Base-by-base conservation (phyloP, 2,113 vertebrate genomes). In the Sorex araneus region DNA sequence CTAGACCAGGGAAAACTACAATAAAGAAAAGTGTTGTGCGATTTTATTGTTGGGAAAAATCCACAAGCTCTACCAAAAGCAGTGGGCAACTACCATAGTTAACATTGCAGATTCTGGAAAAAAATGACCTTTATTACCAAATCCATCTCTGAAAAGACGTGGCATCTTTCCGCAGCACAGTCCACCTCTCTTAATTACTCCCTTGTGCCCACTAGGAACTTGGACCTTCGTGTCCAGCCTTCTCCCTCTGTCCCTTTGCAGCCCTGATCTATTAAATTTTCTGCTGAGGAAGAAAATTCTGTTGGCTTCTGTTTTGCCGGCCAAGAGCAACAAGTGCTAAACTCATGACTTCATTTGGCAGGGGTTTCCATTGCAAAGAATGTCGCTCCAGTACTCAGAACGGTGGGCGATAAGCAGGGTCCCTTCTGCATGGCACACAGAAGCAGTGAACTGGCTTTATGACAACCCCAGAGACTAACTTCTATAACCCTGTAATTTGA, bases 131-230 rank as follows among this genome's bases (percentile, higher is more conserved):
- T 95, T 60, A 30, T 45, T 76, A 64, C 34, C 50, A 57, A 70
- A 92, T 92, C 90, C 73, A 89, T 63, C 69, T 73, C 60, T 79
- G 77, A 90, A 96, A 94, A 67, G 63, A 89, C 89, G 85, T 74
- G 18, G 18, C 34, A 40, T 18, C 27, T 82, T 87, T 91, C 84
- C 19, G 80, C 4, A 89, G 4, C 40, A 40, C 0, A 28, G 5
- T 36, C 8, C 1, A 67, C 30, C 60, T 90, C 47, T 9, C 21
- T 80, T 8, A 85, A 71, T 45, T 23, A 60, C 21, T 19, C 11
- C 28, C 69, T 47, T 67, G 9, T 36, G 81, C 21, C 47, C n/a
- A 71, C 18, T 78, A 10, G 45, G 11, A 84, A 82, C 25, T 76
- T 69, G 2, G 6, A 89, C 43, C 67, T 71, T 84, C 25, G 21